These are phyloP conservation scores for Scelioninae gen. 2 DNA, from an alignment of 2,888 invertebrate species.

Conservation along the genomic window DNA sequence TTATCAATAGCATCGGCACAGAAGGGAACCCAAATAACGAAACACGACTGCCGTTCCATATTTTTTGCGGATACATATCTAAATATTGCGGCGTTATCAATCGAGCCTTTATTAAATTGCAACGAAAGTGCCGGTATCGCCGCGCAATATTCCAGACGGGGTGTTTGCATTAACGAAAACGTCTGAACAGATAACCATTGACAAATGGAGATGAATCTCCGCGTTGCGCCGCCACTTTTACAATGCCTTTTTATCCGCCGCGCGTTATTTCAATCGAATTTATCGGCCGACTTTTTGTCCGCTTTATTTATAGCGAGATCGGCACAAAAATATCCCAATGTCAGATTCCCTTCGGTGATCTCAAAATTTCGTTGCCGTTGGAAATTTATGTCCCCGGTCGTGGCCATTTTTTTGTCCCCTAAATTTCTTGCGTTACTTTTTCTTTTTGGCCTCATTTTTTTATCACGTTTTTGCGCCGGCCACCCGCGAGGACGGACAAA, in stretches of 20 bases:
- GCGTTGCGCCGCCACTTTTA: slow-evolving; percentile 22
- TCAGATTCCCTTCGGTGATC: neutral
- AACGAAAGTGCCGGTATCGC: slow-evolving; percentile 55
- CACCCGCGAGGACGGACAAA: neutral
- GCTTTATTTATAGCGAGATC: slow-evolving; percentile 14
- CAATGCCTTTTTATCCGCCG: slow-evolving; percentile 14
- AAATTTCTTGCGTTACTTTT: no score
- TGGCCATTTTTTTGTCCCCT: neutral
- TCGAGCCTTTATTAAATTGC: slow-evolving; percentile 57
- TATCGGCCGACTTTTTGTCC: neutral
- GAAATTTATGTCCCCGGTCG: slow-evolving; percentile 6
- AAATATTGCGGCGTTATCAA: slow-evolving; percentile 47
- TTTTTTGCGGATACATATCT: slow-evolving; percentile 40
- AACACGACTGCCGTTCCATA: slow-evolving; percentile 6
- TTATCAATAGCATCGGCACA: no score
- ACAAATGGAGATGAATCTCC: slow-evolving; percentile 56
- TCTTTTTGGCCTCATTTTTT: no score
- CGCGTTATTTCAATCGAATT: slow-evolving; percentile 5
- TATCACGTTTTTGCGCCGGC: slow-evolving; percentile 9
- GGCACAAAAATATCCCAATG: slow-evolving; percentile 12
- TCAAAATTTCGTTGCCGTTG: slow-evolving; percentile 4
- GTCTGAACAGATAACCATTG: slow-evolving; percentile 42
- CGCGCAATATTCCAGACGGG: slow-evolving; percentile 59
- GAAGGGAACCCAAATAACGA: no score
- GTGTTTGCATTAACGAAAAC: slow-evolving; percentile 49